phyloP scores from a whole-genome alignment of 1,140 invertebrate genomes.

The Trissolcus basalis region DNA sequence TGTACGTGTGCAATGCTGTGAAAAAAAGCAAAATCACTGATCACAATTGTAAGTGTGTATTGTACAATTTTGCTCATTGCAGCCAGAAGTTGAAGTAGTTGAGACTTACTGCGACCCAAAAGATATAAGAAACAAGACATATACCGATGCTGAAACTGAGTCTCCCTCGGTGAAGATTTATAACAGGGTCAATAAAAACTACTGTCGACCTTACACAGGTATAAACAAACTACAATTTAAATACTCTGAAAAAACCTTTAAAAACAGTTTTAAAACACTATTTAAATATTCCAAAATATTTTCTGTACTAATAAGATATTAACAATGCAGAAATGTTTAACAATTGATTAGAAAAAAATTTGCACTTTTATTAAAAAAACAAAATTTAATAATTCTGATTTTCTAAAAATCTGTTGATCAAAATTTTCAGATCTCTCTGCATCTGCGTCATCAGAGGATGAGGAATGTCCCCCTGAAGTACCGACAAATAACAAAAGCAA shows the following conservation, averaged over 20 bases:
- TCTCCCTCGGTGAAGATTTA: conserved; percentile 74
- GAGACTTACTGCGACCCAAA: conserved; percentile 77
- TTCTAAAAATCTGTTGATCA: too few species aligned
- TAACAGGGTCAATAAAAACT: conserved; percentile 78
- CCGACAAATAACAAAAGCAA: conserved; percentile 60
- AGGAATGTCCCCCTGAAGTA: conserved; percentile 57
- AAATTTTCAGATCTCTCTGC: conserved; percentile 68
- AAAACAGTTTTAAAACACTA: too few species aligned
- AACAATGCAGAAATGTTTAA: too few species aligned
- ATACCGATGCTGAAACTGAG: conserved; percentile 71
- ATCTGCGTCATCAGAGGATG: conserved; percentile 69
- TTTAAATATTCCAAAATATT: too few species aligned
- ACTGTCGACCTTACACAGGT: conserved; percentile 79
- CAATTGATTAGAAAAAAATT: too few species aligned
- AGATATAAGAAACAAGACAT: conserved; percentile 74
- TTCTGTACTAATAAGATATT: too few species aligned
- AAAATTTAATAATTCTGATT: too few species aligned
- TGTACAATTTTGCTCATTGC: conserved; percentile 36
- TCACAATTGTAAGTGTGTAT: not conserved
- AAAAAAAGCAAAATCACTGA: not conserved
- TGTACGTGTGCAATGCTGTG: conserved; percentile 12
- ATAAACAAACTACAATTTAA: too few species aligned
- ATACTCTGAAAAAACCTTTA: too few species aligned
- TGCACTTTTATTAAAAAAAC: too few species aligned
- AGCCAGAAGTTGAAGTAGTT: conserved; percentile 75